Evolutionary conservation across 2,888 invertebrate species (phyloP), one percentile per base, ranked within the genome.

Genomic region (Macropis europaea): DNA sequence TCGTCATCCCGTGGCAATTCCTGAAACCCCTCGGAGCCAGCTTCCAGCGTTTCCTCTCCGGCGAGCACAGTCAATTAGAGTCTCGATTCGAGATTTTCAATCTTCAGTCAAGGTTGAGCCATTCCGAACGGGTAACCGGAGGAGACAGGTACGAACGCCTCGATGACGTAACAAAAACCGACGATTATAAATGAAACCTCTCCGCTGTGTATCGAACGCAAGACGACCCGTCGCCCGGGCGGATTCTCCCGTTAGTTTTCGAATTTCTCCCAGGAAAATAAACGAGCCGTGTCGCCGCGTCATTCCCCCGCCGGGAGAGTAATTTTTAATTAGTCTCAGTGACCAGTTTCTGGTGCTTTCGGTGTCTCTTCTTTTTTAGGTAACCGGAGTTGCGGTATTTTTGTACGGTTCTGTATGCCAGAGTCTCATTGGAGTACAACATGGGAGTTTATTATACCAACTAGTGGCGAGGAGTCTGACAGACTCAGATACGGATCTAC

Each of bases 1-100:
- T 80, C 83, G 85, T 88, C 87, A 88, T 87, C 82, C 80, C 77
- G 70, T 76, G 74, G 82, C 84, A 87, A 89, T 89, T 87, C 83
- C 85, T 77, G 73, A 79, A 81, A 81, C 62, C 79, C 67, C 19
- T 28, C 40, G 61, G 59, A 66, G 73, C 70, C 71, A 22, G 56
- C 66, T 66, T 63, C 66, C 59, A 63, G 57, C 64, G 68, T 81
- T 81, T 81, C 76, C 77, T 73, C 81, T 69, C 62, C 52, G 60
- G 34, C 47, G 79, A 73, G 52, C 82, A 75, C 67, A 81, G 81
- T 79, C 81, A 81, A 82, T 81, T 81, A 81, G 79, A 77, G 63
- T 68, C 66, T 22, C 72, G 73, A 67, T 61, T 48, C 36, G 66
- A 72, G 72, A 79, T 82, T 81, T 79, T 77, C 77, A 82, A 82